Conservation (phyloP, 2,797 vertebrate species). For the Emys orbicularis region DNA sequence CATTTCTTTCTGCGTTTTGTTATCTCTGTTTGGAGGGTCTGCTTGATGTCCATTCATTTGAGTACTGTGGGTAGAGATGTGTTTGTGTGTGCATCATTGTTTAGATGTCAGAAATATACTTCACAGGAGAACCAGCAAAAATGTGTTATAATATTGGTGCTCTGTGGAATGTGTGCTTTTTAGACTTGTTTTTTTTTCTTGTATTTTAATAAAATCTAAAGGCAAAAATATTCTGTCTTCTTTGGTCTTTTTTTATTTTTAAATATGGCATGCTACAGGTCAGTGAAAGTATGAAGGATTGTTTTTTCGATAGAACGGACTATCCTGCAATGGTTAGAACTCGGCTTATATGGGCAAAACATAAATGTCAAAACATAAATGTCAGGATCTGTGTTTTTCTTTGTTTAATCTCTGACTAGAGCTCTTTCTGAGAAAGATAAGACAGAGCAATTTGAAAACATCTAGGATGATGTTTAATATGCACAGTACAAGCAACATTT, state of each 20-base stretch:
- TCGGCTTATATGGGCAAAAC: not conserved
- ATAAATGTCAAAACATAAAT: not conserved
- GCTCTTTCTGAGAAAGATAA: not conserved
- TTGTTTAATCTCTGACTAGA: not conserved
- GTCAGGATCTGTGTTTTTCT: not conserved
- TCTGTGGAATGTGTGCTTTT: slow-evolving; percentile 81
- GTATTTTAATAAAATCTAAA: slow-evolving; percentile 83
- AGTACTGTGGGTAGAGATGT: slow-evolving; percentile 52
- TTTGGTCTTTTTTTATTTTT: slow-evolving; percentile 68
- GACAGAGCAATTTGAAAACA: not conserved
- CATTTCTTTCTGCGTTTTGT: slow-evolving; percentile 60
- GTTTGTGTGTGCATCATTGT: slow-evolving; percentile 74
- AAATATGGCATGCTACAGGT: not conserved
- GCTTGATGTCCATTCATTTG: slow-evolving; percentile 48
- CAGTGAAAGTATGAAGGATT: not conserved
- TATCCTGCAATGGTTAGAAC: not conserved
- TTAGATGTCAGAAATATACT: slow-evolving; percentile 77
- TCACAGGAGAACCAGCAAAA: slow-evolving; percentile 79
- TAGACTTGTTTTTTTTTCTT: slow-evolving; percentile 77
- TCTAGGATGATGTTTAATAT: not conserved
- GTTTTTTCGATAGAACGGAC: not conserved
- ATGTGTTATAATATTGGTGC: slow-evolving; percentile 81
- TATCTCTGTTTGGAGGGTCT: slow-evolving; percentile 54
- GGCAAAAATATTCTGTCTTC: slow-evolving; percentile 68
- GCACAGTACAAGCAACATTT: not conserved